Evolutionary conservation across 2,797 vertebrate genomes (phyloP).

Genomic region (Pseudochirops cupreus): DNA sequence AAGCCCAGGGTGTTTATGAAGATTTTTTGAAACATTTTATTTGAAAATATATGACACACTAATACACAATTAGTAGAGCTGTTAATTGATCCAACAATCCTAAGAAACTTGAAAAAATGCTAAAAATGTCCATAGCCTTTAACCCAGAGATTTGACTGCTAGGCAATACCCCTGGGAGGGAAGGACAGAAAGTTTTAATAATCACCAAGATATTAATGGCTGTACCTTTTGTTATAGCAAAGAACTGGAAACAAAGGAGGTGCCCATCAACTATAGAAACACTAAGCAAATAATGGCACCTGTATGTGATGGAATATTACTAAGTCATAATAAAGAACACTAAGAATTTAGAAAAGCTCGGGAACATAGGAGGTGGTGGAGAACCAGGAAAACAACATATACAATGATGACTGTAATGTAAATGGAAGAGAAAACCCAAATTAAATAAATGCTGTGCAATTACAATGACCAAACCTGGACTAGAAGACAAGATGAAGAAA

Average conservation of each 20-base stretch:
- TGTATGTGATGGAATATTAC: neutral
- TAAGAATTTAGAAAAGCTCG: neutral
- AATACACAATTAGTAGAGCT: neutral
- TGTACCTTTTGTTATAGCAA: neutral
- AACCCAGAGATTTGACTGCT: neutral
- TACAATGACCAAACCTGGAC: neutral
- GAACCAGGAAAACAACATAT: neutral
- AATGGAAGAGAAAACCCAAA: neutral
- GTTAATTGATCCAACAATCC: neutral
- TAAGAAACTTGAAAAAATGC: neutral
- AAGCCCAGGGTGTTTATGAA: neutral
- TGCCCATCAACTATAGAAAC: neutral
- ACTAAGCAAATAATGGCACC: neutral
- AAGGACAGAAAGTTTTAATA: neutral
- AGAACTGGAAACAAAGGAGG: neutral
- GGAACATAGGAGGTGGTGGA: neutral
- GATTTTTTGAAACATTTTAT: neutral
- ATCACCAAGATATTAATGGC: neutral
- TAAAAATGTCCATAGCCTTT: neutral
- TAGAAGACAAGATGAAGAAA: neutral
- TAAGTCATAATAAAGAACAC: neutral
- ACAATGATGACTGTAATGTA: neutral
- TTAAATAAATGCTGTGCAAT: neutral
- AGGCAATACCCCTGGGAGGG: neutral
- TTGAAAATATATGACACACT: neutral